Percentiles rank a stretch among this genome's conserved stretches.
phyloP scores from a whole-genome alignment of 2,888 invertebrate species.

The Itoplectis maculator region DNA sequence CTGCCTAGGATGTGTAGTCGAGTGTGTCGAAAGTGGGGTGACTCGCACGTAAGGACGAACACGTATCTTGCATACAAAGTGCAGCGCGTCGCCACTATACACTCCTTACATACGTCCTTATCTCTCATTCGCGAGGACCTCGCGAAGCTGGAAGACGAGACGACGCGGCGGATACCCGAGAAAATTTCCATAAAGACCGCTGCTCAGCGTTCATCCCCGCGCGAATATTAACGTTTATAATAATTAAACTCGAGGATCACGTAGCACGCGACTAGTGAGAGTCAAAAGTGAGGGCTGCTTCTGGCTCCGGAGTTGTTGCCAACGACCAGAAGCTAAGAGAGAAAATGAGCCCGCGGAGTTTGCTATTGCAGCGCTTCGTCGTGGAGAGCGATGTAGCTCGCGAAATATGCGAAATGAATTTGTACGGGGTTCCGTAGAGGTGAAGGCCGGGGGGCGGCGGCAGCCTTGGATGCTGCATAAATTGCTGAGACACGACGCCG shows the following conservation, averaged over 20 bases:
- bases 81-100: too few relatives aligned
- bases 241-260: conserved; percentile 52
- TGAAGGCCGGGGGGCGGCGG: background rate
- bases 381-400: background rate
- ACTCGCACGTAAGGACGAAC: conserved; percentile 57
- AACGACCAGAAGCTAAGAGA: background rate
- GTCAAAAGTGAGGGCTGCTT: conserved; percentile 21
- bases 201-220: conserved; percentile 1
- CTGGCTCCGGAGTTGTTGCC: background rate
- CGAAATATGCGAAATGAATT: conserved; percentile 60
- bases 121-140: conserved; percentile 24
- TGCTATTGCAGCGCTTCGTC: conserved; percentile 24
- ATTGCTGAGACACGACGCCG: conserved; percentile 50
- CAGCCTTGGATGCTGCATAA: conserved; percentile 39
- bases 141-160: conserved; percentile 14
- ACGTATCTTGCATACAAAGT: conserved; percentile 64
- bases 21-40: conserved; percentile 55
- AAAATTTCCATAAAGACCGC: conserved; percentile 50
- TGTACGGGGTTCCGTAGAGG: conserved; percentile 29
- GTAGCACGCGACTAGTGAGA: conserved; percentile 28
- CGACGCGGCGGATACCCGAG: conserved; percentile 19
- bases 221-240: conserved; percentile 49
- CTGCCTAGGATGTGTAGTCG: conserved; percentile 20
- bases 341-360: conserved; percentile 39
- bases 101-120: conserved; percentile 20